A percentile compares a stretch with the other conserved stretches of the same genome.
phyloP scores from a whole-genome alignment of 2,797 vertebrate species.

The Oreochromis grahami region DNA sequence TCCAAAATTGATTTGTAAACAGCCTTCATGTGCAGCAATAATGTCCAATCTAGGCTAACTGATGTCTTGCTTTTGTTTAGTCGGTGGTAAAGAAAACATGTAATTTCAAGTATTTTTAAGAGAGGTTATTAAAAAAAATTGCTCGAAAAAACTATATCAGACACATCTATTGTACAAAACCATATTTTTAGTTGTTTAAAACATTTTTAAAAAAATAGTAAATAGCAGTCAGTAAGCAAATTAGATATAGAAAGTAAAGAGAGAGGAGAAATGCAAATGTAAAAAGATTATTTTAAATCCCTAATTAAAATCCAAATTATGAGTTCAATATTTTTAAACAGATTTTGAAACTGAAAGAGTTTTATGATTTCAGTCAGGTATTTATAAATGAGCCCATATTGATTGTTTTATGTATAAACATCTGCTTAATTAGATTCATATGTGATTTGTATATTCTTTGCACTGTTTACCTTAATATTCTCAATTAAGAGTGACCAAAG shows the following conservation, averaged over 20 bases:
- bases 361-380: not conserved
- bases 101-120: not conserved
- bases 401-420: not conserved
- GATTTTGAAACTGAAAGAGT: not conserved
- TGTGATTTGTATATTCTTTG: not conserved
- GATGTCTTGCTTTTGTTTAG: not conserved
- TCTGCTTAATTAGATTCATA: not conserved
- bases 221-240: not conserved
- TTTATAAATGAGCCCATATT: not conserved
- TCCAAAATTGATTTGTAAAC: not conserved
- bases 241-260: not conserved
- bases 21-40: not conserved
- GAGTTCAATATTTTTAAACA: not conserved
- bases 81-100: not conserved
- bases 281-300: not conserved
- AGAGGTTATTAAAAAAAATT: not conserved
- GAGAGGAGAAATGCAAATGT: rapidly evolving
- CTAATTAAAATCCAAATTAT: not conserved
- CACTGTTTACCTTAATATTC: not conserved
- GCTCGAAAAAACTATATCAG: not conserved
- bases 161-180: not conserved
- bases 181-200: not conserved
- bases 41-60: not conserved
- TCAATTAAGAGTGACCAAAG: not conserved
- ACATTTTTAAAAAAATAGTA: not conserved